phyloP scores from a whole-genome alignment of 1,140 invertebrate species.

The Heliconius nattereri region DNA sequence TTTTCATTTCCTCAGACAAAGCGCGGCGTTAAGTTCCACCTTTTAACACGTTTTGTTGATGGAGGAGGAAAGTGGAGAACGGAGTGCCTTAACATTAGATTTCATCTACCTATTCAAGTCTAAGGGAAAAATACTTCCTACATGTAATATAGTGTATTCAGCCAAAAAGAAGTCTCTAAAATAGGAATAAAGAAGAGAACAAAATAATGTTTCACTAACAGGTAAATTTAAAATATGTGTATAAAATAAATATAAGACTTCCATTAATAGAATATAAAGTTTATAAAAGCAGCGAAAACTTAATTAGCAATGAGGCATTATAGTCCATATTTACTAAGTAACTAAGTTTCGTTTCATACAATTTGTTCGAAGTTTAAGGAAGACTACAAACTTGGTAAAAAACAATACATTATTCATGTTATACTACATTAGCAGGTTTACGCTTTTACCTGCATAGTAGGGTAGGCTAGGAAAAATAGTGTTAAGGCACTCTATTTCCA shows the following conservation, averaged over 20 bases:
- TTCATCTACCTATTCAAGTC: too few species aligned
- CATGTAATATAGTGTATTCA: too few species aligned
- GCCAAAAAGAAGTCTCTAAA: neutral
- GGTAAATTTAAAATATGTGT: neutral
- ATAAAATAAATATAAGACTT: neutral
- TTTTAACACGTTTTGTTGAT: too few species aligned
- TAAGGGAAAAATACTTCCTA: too few species aligned
- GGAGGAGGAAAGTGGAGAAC: too few species aligned
- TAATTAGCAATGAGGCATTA: conserved; percentile 39
- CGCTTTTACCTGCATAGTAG: too few species aligned
- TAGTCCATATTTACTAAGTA: conserved; percentile 37
- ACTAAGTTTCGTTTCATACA: conserved; percentile 38
- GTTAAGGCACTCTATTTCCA: too few species aligned
- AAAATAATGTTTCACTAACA: neutral
- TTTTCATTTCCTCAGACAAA: too few species aligned
- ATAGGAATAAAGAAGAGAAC: neutral
- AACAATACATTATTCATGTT: neutral
- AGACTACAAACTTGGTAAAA: conserved; percentile 10
- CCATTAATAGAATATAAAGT: neutral
- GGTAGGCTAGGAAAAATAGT: too few species aligned
- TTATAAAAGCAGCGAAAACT: conserved; percentile 35
- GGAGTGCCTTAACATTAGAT: too few species aligned
- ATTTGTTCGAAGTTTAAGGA: conserved; percentile 37
- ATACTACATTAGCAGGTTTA: neutral
- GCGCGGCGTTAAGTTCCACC: too few species aligned